Conservation (phyloP, 2,888 invertebrate species). For the Myathropa florea region DNA sequence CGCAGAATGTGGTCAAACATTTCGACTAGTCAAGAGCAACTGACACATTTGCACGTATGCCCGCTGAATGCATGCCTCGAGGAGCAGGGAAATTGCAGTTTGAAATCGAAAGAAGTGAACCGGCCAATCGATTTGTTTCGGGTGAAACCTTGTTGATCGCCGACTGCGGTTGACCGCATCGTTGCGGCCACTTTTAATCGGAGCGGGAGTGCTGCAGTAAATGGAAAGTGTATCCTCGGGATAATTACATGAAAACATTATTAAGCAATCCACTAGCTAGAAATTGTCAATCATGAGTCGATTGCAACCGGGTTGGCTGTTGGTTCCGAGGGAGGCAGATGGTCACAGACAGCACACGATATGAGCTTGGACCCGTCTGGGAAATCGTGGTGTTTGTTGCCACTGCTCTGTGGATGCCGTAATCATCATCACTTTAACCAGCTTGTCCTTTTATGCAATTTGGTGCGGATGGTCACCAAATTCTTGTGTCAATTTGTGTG, state of each 20-base stretch:
- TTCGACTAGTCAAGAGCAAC: background rate
- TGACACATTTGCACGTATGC: background rate
- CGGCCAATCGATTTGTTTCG: background rate
- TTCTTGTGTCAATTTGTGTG: too few species aligned
- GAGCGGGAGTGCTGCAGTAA: background rate
- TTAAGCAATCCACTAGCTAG: background rate
- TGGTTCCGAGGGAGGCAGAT: too few species aligned
- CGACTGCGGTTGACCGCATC: background rate
- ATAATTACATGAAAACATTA: background rate
- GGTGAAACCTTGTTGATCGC: background rate
- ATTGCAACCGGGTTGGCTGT: background rate
- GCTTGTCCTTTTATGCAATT: too few species aligned
- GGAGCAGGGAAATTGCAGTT: background rate
- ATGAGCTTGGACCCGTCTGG: too few species aligned
- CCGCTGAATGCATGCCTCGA: background rate
- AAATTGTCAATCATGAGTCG: background rate
- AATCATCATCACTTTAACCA: too few species aligned
- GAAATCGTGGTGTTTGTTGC: too few species aligned
- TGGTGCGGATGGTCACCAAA: too few species aligned
- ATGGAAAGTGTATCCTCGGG: background rate
- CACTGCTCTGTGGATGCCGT: too few species aligned
- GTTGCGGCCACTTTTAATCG: too few species aligned
- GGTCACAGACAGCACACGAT: too few species aligned
- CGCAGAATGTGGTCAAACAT: background rate
- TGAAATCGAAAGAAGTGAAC: background rate